Conservation (phyloP, 1,140 invertebrate species). For the Aphelenchoides besseyi region DNA sequence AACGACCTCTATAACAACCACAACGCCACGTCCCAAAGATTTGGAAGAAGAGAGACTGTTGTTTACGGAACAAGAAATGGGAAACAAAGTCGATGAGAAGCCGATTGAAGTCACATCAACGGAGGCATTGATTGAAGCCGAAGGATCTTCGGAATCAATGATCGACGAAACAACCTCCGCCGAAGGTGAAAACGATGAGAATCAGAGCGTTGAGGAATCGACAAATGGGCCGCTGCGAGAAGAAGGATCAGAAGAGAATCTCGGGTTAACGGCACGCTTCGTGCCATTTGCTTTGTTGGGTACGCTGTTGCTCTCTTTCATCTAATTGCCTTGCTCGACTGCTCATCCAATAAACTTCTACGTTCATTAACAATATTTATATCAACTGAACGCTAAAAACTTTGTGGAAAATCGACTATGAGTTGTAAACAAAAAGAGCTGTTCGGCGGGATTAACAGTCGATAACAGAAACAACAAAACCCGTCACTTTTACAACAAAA, state of each 20-base stretch:
- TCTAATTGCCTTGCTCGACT: neutral
- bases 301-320: neutral
- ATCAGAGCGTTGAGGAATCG: neutral
- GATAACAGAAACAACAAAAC: no score
- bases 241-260: neutral
- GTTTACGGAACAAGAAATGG: conserved; percentile 11
- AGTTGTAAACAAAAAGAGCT: no score
- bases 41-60: neutral
- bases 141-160: neutral
- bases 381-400: no score
- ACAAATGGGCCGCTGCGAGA: neutral
- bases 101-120: neutral
- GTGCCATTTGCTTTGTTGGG: neutral
- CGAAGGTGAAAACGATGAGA: neutral
- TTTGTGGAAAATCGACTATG: no score
- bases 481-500: no score
- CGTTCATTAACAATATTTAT: neutral
- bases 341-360: neutral
- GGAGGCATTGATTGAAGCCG: neutral
- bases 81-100: neutral
- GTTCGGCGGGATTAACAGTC: no score
- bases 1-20: neutral
- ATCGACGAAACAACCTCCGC: neutral
- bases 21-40: neutral
- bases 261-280: neutral